Evolutionary conservation across 92 coral and sea anemone genomes (phyloP), one percentile per base, ranked within the genome.

Genomic region (Zoanthus solanderi): DNA sequence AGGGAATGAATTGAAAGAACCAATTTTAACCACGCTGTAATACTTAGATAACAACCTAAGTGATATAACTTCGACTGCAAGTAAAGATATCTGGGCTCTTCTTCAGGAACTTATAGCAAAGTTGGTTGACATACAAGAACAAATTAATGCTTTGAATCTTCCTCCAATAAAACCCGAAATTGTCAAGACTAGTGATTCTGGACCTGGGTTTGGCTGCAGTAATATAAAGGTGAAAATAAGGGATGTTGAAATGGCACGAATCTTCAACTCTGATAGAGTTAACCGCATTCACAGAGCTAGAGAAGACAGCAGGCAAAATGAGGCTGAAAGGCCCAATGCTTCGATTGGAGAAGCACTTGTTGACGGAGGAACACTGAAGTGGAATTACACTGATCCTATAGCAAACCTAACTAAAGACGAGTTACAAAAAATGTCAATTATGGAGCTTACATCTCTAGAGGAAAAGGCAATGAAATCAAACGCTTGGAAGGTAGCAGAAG

Each of bases 391-490:
- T 15, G 56, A 45, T 13, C 48, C 57, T 57, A 78, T 85, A 78
- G 81, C 52, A 46, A 85, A 78, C 81, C 82, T 85, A 78, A 78
- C 57, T 65, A 56, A 85, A 46, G 73, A 73, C 56, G 81, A 85
- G 57, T 85, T 73, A 57, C 73, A 85, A 58, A 50, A 50, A 50
- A 50, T 50, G 56, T 50, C 56, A 73, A 83, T 61, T 61, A 23
- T 16, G 69, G 69, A 61, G 28, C 18, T 61, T 23, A 61, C 69
- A 16, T n/a, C 69, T 61, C 69, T 61, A 16, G 86, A 83, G 47
- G 63, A 83, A 67, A 73, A 83, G 74, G 74, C 85, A 78, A 77
- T 63, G 77, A 66, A 76, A 78, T 54, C 48, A 77, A 87, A 87
- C 66, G 89, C 89, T 11, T 50, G 75, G 79, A n/a, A 23, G 46